These are phyloP conservation scores for Byasa hedistus DNA, from an alignment of 2,888 invertebrate species.

Conservation along the genomic window DNA sequence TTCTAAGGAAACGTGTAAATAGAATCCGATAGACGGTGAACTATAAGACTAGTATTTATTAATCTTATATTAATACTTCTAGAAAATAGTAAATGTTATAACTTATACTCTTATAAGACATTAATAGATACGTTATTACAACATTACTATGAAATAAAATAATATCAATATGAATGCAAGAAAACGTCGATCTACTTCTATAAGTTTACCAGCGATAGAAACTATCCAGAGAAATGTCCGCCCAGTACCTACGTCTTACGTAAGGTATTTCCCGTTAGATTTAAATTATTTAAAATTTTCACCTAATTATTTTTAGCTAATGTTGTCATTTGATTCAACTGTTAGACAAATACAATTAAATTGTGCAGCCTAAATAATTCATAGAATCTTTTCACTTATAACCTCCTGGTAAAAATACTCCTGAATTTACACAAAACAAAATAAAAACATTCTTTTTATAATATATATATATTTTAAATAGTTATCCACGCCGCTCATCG, in stretches of 20 bases:
- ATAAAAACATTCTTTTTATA: too few species aligned
- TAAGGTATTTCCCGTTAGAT: conserved; percentile 43
- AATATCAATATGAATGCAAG: conserved; percentile 32
- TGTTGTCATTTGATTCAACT: background rate
- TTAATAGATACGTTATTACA: background rate
- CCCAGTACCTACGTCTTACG: conserved; percentile 52
- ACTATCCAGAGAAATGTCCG: conserved; percentile 64
- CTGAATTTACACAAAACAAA: too few species aligned
- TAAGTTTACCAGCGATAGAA: conserved; percentile 64
- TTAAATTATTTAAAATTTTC: background rate
- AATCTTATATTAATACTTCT: background rate
- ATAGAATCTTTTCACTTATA: too few species aligned
- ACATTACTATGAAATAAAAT: conserved; percentile 1
- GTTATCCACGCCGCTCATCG: too few species aligned
- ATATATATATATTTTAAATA: too few species aligned
- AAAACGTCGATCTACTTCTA: conserved; percentile 38
- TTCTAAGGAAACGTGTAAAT: conserved; percentile 13
- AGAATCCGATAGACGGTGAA: background rate
- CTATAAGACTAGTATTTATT: background rate
- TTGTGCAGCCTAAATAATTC: too few species aligned
- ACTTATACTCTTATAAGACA: background rate
- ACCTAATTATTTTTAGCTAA: background rate
- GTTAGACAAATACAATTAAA: background rate
- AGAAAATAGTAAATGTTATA: background rate
- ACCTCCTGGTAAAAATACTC: too few species aligned